Percentiles rank a stretch among this genome's conserved stretches.
Conservation (phyloP, 2,113 vertebrate genomes). For the Ascaphus truei region DNA sequence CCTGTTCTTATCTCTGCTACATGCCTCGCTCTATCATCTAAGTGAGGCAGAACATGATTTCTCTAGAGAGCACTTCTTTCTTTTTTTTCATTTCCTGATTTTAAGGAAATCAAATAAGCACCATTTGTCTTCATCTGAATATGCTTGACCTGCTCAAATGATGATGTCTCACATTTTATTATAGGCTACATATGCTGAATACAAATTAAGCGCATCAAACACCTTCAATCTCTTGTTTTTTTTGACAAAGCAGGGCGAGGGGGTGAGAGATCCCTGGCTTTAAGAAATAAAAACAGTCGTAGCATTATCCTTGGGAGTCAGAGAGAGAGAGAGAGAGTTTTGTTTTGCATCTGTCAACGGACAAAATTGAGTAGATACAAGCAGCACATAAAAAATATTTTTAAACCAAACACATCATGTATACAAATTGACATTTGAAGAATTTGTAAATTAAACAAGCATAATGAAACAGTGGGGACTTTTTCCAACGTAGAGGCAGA, state of each 20-base stretch:
- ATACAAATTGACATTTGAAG: too few species aligned
- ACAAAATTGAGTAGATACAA: neutral
- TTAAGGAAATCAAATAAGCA: slow-evolving; percentile 95
- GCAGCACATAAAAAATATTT: too few species aligned
- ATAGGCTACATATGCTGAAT: slow-evolving; percentile 75
- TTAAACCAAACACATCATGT: too few species aligned
- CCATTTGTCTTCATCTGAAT: slow-evolving; percentile 95
- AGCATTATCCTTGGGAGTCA: neutral
- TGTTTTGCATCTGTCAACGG: neutral
- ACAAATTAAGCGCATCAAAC: slow-evolving; percentile 70
- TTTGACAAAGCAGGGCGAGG: slow-evolving; percentile 43
- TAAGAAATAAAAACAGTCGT: slow-evolving; percentile 26
- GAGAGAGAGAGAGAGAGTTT: neutral
- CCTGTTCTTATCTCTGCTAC: slow-evolving; percentile 85
- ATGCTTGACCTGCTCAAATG: slow-evolving; percentile 91
- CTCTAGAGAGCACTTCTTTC: slow-evolving; percentile 82
- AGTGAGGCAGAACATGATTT: slow-evolving; percentile 87
- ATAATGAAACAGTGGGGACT: too few species aligned
- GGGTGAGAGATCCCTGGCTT: slow-evolving; percentile 39
- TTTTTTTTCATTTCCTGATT: slow-evolving; percentile 96
- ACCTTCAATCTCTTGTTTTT: slow-evolving; percentile 51
- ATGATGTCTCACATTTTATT: slow-evolving; percentile 73
- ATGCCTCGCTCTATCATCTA: slow-evolving; percentile 77
- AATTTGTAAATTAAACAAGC: too few species aligned
- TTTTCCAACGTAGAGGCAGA: too few species aligned